Evolutionary conservation across 2,888 invertebrate species (phyloP), one percentile per base, ranked within the genome.

Genomic region (Cosmia pyralina): DNA sequence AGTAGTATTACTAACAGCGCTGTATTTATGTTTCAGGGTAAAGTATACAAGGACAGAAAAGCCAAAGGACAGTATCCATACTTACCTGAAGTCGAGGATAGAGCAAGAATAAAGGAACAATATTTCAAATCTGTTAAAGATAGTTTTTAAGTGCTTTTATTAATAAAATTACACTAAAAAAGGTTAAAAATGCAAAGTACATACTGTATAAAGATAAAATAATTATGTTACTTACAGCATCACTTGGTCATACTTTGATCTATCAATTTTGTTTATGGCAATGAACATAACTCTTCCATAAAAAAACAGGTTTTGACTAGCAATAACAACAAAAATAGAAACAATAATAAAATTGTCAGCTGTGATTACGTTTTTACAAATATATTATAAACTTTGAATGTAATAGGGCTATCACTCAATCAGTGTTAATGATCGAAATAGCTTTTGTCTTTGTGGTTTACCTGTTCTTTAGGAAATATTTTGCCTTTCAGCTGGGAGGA

Each of bases 31-130:
- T 87, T 96, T 69, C 89, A 98, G 98, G 96, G 96, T 75, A 93
- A 95, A 84, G 96, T 98, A 0, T 94, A 92, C 71, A 88, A 88
- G 28, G 97, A 98, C 6, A 96, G 98, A 72, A 96, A 96, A 87
- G 90, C 92, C 0, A 96, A 96, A 86, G 98, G 98, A 22, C 96
- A 98, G 13, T 87, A 87, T 10, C 98, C 98, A 0, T 90, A 96
- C 75, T 85, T 98, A 77, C 98, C 98, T 0, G 95, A 97, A 44
- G 92, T 97, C 0, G 97, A 97, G 85, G 98, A 98, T 17, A 96
- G 98, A 76, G 97, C 96, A 3, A 92, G 94, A 85, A 96, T 98
- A 34, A 98, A 97, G 91, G 94, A 92, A 38, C 97, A 97, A 78
- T 97, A 96, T 89, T 90, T 97, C 79, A 93, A 95, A 77, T 90